Percentiles rank a stretch among this genome's conserved stretches.
Conservation (phyloP, 2,797 vertebrate species). For the Gadopsis marmoratus region DNA sequence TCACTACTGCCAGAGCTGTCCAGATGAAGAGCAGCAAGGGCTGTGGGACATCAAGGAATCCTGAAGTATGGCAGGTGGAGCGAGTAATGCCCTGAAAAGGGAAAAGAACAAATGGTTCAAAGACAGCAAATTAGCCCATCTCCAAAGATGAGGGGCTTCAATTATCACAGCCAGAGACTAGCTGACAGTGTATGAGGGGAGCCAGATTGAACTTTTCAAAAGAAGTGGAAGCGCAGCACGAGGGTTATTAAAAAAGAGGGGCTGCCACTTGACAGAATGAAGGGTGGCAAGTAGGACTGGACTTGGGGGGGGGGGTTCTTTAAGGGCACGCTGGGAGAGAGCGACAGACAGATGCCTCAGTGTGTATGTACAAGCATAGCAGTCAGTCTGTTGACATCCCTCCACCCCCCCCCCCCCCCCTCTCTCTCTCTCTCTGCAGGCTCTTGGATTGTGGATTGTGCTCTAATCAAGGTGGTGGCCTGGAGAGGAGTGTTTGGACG, state of each 20-base stretch:
- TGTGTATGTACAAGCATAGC: neutral
- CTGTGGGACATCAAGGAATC: constrained; percentile 50
- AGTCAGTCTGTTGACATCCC: constrained; percentile 34
- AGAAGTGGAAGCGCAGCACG: constrained; percentile 46
- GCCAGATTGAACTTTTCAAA: constrained; percentile 70
- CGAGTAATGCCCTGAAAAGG: constrained; percentile 63
- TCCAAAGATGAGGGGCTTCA: constrained; percentile 73
- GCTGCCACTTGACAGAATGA: constrained; percentile 58
- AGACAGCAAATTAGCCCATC: constrained; percentile 73
- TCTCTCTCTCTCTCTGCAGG: constrained; percentile 25
- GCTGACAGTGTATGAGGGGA: constrained; percentile 43
- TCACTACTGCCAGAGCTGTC: constrained; percentile 25
- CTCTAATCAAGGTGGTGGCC: constrained; percentile 48
- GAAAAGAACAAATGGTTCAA: constrained; percentile 70
- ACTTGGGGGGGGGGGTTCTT: constrained; percentile 36
- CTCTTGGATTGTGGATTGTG: constrained; percentile 32
- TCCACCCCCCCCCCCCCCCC: neutral
- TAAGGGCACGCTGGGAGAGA: constrained; percentile 18
- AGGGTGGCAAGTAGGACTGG: constrained; percentile 47
- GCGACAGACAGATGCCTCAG: constrained; percentile 7
- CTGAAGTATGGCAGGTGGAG: constrained; percentile 66
- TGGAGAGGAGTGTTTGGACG: constrained; percentile 35
- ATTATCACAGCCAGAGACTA: constrained; percentile 74
- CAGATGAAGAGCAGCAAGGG: constrained; percentile 45
- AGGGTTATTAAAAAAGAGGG: constrained; percentile 69